Evolutionary conservation across 2,113 vertebrate species (phyloP), one percentile per base, ranked within the genome.

Genomic region (Propithecus coquereli): DNA sequence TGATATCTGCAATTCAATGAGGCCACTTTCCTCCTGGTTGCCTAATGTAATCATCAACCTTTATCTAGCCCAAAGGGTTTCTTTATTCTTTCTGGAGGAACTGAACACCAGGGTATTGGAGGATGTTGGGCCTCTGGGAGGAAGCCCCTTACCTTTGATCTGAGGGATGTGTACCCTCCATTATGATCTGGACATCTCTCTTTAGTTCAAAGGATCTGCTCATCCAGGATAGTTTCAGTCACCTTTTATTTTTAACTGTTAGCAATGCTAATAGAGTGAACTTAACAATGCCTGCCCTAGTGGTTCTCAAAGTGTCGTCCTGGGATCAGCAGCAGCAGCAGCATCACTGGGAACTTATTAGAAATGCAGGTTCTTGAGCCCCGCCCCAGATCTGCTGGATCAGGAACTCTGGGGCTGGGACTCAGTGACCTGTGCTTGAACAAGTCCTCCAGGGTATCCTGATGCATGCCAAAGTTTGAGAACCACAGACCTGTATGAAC

Each of bases 1-100:
- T 94, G 71, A 25, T 66, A 92, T 68, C 54, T 82, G 85, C 57
- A 85, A 91, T 90, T 84, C 66, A 79, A 22, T 65, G 70, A 91
- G 59, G 18, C 37, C 37, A 40, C 30, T 96, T 92, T 76, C 73
- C 50, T 83, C 18, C 52, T 74, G 83, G 82, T 54, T 52, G 61
- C 40, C 89, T 71, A 66, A 70, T 70, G 13, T 68, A 61, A 82
- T 94, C 77, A 95, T 22, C 23, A 61, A 61, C 32, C 37, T 89
- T 97, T 92, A 61, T 54, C 32, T 88, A 82, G 88, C 16, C 52
- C 32, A 57, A 23, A 81, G 18, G 32, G 5, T 81, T 84, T 92
- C 43, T 76, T 79, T 84, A 59, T 34, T 11, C 17, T 65, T 73
- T 85, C 40, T 90, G 65, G 68, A 88, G 57, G 63, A 16, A 82